Evolutionary conservation across 1,140 invertebrate species (phyloP).

Genomic region (Aplysia californica): DNA sequence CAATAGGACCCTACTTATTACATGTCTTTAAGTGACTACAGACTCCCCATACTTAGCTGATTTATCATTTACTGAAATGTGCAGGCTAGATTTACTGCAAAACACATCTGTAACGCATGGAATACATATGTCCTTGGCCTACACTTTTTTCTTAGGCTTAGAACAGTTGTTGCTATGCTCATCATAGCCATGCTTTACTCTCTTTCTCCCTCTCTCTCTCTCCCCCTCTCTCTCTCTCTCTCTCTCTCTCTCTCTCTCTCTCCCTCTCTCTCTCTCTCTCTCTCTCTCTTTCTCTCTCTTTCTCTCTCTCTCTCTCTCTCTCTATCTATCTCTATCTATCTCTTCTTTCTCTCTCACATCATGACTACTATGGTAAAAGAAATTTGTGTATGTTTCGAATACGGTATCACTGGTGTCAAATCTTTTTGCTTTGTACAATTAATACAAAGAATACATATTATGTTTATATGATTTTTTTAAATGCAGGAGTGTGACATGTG

Average conservation of each 20-base stretch:
- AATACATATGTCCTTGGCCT: not conserved
- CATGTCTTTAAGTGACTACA: slow-evolving; percentile 69
- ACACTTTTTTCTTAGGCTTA: not conserved
- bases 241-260: not conserved
- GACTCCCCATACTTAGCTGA: slow-evolving; percentile 36
- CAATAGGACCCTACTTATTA: too few species aligned
- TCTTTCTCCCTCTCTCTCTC: too few species aligned
- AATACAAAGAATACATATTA: too few species aligned
- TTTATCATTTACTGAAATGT: not conserved
- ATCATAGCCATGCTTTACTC: not conserved
- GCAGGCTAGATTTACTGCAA: not conserved
- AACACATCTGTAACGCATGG: not conserved
- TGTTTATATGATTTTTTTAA: too few species aligned
- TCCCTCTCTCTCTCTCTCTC: not conserved
- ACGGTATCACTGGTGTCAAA: too few species aligned
- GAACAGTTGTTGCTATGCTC: not conserved
- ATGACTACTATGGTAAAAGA: too few species aligned
- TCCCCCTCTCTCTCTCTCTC: not conserved
- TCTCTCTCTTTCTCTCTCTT: not conserved
- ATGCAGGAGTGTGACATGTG: too few species aligned
- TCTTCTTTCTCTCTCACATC: not conserved
- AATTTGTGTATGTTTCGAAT: too few species aligned
- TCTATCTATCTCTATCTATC: too few species aligned
- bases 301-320: too few species aligned
- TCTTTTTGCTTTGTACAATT: too few species aligned